Conservation (phyloP, 2,888 invertebrate genomes). For the Furcula furcula region DNA sequence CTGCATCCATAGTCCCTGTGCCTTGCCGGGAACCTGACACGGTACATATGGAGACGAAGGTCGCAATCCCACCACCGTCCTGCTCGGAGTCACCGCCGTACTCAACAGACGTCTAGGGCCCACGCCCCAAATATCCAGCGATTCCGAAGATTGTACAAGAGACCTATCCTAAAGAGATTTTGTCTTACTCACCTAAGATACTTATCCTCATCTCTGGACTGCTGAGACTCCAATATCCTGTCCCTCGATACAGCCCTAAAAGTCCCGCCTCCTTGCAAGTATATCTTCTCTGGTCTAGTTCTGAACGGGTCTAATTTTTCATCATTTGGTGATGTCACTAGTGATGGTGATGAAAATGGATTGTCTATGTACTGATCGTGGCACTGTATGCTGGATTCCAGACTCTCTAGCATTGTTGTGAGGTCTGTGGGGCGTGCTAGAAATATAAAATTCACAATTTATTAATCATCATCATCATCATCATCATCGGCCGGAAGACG, state of each 20-base stretch:
- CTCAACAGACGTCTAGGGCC: too few species aligned
- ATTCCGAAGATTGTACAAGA: too few species aligned
- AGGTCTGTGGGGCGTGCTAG: conserved; percentile 71
- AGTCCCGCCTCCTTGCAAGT: conserved; percentile 74
- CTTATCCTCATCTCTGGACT: conserved; percentile 66
- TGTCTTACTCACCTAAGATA: conserved; percentile 59
- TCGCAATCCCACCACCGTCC: too few species aligned
- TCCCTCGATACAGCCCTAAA: conserved; percentile 72
- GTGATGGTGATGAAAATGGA: conserved; percentile 77
- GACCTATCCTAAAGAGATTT: too few species aligned
- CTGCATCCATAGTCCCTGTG: too few species aligned
- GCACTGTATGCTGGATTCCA: conserved; percentile 65
- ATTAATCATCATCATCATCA: too few species aligned
- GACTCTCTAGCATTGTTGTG: conserved; percentile 66
- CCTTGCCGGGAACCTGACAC: too few species aligned
- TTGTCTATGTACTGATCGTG: conserved; percentile 76
- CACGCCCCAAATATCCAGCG: too few species aligned
- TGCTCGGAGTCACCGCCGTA: too few species aligned
- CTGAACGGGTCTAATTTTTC: conserved; percentile 63
- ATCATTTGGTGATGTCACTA: conserved; percentile 75
- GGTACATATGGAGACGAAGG: too few species aligned
- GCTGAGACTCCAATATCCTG: conserved; percentile 67
- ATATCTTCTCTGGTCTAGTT: conserved; percentile 67
- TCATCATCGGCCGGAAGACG: too few species aligned
- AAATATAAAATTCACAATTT: too few species aligned